These are phyloP conservation scores for Hydrochoerus hydrochaeris DNA, from an alignment of 2,113 vertebrate genomes.

Conservation along the genomic window DNA sequence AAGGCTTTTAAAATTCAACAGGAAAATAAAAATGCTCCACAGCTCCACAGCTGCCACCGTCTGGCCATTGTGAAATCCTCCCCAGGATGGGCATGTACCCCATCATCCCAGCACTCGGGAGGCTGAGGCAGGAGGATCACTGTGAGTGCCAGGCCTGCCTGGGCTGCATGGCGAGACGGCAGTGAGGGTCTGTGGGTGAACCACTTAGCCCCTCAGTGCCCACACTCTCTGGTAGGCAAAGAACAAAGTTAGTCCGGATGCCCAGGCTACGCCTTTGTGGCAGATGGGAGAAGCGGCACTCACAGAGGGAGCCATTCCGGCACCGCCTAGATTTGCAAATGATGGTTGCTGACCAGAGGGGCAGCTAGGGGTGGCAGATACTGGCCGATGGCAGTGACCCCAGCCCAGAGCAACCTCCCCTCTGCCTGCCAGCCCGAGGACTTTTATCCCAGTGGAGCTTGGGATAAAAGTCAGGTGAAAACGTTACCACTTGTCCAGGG, in stretches of 20 bases:
- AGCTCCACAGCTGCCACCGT: accelerated
- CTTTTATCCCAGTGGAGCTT: background rate
- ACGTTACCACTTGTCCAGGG: accelerated
- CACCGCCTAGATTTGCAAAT: background rate
- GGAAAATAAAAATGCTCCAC: background rate
- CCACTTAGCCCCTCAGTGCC: background rate
- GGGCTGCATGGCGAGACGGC: background rate
- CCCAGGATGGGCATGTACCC: too few species aligned
- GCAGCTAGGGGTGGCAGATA: background rate
- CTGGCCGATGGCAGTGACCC: accelerated
- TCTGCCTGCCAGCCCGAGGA: too few species aligned
- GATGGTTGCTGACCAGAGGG: background rate
- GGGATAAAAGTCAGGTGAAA: background rate
- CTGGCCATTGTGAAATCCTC: background rate
- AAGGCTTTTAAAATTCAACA: background rate
- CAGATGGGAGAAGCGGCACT: background rate
- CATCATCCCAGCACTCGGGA: background rate
- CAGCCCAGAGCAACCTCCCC: background rate
- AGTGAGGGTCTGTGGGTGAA: background rate
- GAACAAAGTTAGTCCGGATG: background rate
- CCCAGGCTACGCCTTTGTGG: background rate
- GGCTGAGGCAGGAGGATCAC: background rate
- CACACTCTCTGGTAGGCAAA: background rate
- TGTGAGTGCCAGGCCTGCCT: background rate
- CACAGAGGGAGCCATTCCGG: background rate